Evolutionary conservation across 2,888 invertebrate species (phyloP), one percentile per base, ranked within the genome.

Genomic region (Myopa tessellatipennis): DNA sequence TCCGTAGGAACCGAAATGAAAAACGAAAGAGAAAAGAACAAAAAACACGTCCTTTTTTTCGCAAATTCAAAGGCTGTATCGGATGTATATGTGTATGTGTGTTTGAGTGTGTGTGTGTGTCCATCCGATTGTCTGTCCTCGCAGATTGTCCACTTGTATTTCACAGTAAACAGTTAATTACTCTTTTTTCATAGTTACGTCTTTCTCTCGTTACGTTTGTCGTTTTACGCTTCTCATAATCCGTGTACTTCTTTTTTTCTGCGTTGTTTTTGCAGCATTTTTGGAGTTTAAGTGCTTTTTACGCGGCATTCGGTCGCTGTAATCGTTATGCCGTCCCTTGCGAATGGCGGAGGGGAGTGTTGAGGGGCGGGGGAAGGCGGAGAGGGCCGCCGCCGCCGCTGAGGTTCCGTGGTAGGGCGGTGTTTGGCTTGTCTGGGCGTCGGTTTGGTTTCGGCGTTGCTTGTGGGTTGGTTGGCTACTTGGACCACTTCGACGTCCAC

Each of bases 151-250:
- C 85, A 82, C 58, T 73, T 55, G 74, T 72, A 75, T 80, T 82
- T 85, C 82, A 83, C 80, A 82, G 81, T 82, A 86, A 86, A 85
- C 85, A 83, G 83, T 84, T 85, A 85, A 85, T 85, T 85, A 85
- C 86, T 85, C 85, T 85, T 86, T 84, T 63, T 74, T 34, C 63
- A 26, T 73, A 8, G 55, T 16, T 55, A 55, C 55, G 45, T 10
- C 34, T 36, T 38, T 68, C 40, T 12, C 18, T 67, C 52, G 52
- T 52, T 61, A 45, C 55, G 72, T 71, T 78, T 75, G 16, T 72
- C 58, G 50, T 70, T 77, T 52, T 72, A 55, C 45, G 63, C 50
- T 16, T 74, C 52, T 38, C 36, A 7, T 71, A 16, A 74, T 55
- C 16, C 55, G 55, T n/a, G 5, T n/a, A 2, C 55, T 3, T 14